Evolutionary conservation across 2,888 invertebrate genomes (phyloP), one percentile per base, ranked within the genome.

Genomic region (Clepsis dumicolana): DNA sequence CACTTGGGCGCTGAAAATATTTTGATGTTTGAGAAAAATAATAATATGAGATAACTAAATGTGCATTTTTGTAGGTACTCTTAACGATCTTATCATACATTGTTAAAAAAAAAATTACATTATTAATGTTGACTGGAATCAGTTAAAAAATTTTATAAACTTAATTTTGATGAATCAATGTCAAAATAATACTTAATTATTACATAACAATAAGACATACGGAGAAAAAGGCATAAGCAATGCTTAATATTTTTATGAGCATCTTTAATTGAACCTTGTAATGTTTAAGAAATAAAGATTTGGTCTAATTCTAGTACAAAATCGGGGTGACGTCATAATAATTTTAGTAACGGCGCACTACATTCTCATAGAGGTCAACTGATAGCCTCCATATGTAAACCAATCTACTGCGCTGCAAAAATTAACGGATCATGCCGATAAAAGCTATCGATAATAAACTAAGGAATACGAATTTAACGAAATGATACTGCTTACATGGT

Each of bases 351-450:
- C 80, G 81, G 84, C 80, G 78, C 81, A 83, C 82, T 80, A 85
- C 87, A 85, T 86, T 86, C 75, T 83, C 82, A 78, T 79, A 78
- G 48, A 21, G 86, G 86, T 87, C 87, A 87, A 76, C 68, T 76
- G 92, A 92, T 92, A 92, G 87, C 92, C 92, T 77, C 89, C 81
- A 88, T 88, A 68, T 59, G 64, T 68, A 68, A 74, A 76, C 71
- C 73, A 75, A 79, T 72, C 74, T 79, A 86, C 79, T 86, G 85
- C 85, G 86, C 79, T 85, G 81, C 82, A 83, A 86, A 88, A 86
- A 85, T 82, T 76, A 74, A 65, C 59, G 50, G 67, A 68, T 68
- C 16, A 61, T 27, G 14, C 21, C n/a, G 24, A 18, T 59, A n/a
- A 44, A 14, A 35, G 14, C n/a, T 21, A 3, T 56, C 21, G 35